Conservation (phyloP, 1,140 invertebrate species). For the Drosophila rhopaloa region DNA sequence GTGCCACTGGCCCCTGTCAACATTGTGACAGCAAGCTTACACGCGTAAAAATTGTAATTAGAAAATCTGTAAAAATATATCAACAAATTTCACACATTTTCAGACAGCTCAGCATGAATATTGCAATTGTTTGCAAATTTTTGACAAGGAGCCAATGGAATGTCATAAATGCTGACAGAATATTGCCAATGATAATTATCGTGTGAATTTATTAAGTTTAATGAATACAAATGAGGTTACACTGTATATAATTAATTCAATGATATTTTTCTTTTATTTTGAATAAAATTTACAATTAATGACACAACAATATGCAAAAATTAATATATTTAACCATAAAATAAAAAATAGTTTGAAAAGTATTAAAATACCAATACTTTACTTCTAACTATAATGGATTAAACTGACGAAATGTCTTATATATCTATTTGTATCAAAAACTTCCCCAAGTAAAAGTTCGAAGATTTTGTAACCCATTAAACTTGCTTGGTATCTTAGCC, state of each 20-base stretch:
- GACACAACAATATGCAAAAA: no score
- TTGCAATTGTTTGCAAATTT: slow-evolving; percentile 64
- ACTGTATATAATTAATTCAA: neutral
- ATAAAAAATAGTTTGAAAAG: no score
- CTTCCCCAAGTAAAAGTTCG: no score
- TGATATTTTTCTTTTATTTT: no score
- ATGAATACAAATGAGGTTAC: neutral
- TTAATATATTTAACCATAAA: no score
- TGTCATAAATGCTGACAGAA: slow-evolving; percentile 49
- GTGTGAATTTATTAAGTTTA: neutral
- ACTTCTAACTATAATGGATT: no score
- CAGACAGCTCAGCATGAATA: slow-evolving; percentile 28
- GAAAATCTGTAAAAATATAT: slow-evolving; percentile 48
- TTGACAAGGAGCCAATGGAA: slow-evolving; percentile 47
- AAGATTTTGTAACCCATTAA: no score
- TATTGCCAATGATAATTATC: slow-evolving; percentile 14
- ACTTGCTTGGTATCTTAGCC: neutral
- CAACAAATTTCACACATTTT: slow-evolving; percentile 21
- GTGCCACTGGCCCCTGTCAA: slow-evolving; percentile 52
- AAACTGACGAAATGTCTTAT: no score
- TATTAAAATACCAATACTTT: no score
- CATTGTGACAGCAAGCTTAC: slow-evolving; percentile 57
- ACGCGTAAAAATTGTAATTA: slow-evolving; percentile 69
- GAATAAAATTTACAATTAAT: no score
- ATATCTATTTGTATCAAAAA: no score